phyloP scores from a whole-genome alignment of 2,888 invertebrate genomes.

The Meteorus colon region DNA sequence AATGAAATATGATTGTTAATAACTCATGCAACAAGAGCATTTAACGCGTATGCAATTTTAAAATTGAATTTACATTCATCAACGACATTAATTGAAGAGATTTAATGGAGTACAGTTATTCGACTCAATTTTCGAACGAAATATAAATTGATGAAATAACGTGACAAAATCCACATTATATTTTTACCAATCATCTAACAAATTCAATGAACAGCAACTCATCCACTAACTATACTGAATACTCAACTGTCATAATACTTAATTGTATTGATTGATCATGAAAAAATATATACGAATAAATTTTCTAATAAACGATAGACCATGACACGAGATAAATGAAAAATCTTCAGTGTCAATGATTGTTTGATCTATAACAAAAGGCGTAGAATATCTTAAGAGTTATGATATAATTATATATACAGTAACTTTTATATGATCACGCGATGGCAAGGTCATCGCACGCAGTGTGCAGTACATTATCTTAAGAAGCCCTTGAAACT shows the following conservation, averaged over 20 bases:
- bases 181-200: not conserved
- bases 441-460: not conserved
- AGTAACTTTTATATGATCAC: not conserved
- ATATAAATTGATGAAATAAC: not conserved
- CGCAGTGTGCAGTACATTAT: not conserved
- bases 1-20: not conserved
- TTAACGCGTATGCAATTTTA: not conserved
- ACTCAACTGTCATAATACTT: too few relatives aligned
- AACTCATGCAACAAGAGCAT: conserved; percentile 10
- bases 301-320: not conserved
- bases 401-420: not conserved
- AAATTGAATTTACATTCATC: too few relatives aligned
- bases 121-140: not conserved
- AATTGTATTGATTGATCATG: too few relatives aligned
- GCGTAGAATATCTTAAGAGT: not conserved
- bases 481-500: not conserved
- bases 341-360: not conserved
- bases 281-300: too few relatives aligned
- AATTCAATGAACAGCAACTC: not conserved
- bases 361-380: not conserved
- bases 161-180: not conserved
- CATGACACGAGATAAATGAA: not conserved
- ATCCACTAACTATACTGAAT: not conserved
- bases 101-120: not conserved
- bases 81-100: not conserved